Evolutionary conservation across 2,797 vertebrate genomes (phyloP), one percentile per base, ranked within the genome.

Genomic region (Geotrypetes seraphini): DNA sequence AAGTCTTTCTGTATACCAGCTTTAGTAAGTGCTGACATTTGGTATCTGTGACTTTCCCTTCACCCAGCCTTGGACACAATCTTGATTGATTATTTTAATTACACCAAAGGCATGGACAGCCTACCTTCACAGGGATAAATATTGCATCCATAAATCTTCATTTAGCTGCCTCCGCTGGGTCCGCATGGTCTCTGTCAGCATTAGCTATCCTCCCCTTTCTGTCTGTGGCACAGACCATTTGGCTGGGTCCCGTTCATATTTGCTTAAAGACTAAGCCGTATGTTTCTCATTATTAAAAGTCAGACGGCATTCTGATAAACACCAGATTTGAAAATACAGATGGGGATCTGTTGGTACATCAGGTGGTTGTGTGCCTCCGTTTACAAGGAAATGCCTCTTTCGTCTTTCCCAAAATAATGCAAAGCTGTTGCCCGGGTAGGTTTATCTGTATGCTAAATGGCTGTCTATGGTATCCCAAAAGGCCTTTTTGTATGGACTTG

Each of bases 71-170:
- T 28, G 19, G 10, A 40, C 56, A 33, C 48, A 43, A 59, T 47
- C 47, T 80, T 85, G 81, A 88, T 53, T 79, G 79, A 86, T 87
- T 80, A 50, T 79, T 77, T 81, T 88, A 83, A 86, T 86, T 86
- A 79, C 62, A 75, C 71, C 31, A 64, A 51, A 58, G 67, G 66
- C 42, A 47, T 58, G 37, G 39, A 43, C 49, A 69, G 61, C 44
- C 37, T 57, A 42, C 47, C 51, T 66, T 60, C 43, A 36, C 32
- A 18, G 12, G n/a, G 21, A 28, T 47, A 46, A 47, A 73, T 59
- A 78, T 66, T 80, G 72, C 36, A 31, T 71, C 78, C 73, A 70
- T 83, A 82, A 84, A 89, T 89, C 78, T 81, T 81, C 49, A 26
- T 63, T 57, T 53, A 47, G 22, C 50, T 51, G 55, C 41, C 10